Conservation (phyloP, 1,140 invertebrate species). For the Diachasmimorpha longicaudata region DNA sequence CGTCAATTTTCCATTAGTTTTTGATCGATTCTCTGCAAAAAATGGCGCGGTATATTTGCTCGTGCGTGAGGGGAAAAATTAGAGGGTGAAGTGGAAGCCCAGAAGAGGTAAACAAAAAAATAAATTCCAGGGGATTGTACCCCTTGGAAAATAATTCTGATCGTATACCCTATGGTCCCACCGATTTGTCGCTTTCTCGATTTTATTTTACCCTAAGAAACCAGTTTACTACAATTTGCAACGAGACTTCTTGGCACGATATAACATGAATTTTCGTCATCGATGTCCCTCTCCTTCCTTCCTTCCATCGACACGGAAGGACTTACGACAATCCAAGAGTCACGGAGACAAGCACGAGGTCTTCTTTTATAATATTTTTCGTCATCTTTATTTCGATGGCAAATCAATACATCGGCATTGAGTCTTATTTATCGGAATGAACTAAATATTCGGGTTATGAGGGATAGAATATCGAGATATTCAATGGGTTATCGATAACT, state of each 20-base stretch:
- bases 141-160: too few species aligned
- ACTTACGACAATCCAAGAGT: not conserved
- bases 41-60: too few species aligned
- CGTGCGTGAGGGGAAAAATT: too few species aligned
- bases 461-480: too few species aligned
- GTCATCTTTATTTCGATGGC: not conserved
- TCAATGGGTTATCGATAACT: conserved; percentile 30
- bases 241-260: not conserved
- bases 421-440: too few species aligned
- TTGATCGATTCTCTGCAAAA: too few species aligned
- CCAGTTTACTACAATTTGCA: not conserved
- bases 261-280: not conserved
- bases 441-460: too few species aligned
- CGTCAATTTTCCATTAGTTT: too few species aligned
- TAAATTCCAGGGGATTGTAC: too few species aligned
- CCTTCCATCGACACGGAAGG: not conserved
- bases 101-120: too few species aligned
- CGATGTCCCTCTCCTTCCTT: too few species aligned
- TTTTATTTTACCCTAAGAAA: not conserved
- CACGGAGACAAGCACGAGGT: not conserved
- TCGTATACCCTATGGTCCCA: not conserved
- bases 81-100: too few species aligned
- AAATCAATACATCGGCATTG: not conserved
- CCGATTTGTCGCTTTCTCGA: not conserved
- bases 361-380: not conserved